Evolutionary conservation across 2,113 vertebrate genomes (phyloP), one percentile per base, ranked within the genome.

Genomic region (Mionectes macconnelli): DNA sequence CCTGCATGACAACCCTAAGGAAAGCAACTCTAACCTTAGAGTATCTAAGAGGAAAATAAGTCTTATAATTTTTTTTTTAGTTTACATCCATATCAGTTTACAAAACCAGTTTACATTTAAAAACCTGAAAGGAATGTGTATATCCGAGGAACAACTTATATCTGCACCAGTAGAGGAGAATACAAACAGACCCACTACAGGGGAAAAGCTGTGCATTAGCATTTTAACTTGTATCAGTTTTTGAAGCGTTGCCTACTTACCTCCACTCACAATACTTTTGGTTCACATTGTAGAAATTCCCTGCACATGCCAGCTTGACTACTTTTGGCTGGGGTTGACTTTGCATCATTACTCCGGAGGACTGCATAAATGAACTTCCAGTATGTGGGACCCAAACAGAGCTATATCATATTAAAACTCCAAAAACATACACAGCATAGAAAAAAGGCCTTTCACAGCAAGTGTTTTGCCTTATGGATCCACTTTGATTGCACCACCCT

Each of bases 161-260:
- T 3, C 17, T 17, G 31, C 40, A 60, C 28, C 18, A 5, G 12
- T 17, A 5, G 42, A 78, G 45, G 6, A 11, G 21, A 87, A 14
- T 3, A 67, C 1, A 1, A 75, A 44, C 35, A 92, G 19, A 62
- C 11, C 20, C 44, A 30, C 9, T 5, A 18, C 6, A 72, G 6
- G 18, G 14, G 50, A 59, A 0, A 0, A 45, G 15, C 16, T 52
- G 4, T 2, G 0, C 14, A 39, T 33, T 3, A 77, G 21, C 16
- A 28, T 28, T 80, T 86, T 10, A 21, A 64, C 12, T 68, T 31
- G 1, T 7, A 57, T 12, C 14, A 30, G 6, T 25, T 90, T 47
- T 23, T 30, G 23, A 85, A 85, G 55, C 47, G 25, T 15, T 39
- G 13, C 66, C 57, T 50, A 10, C 20, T 77, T 13, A 2, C 8